Conservation (phyloP, 2,888 invertebrate genomes). For the Biston betularia region DNA sequence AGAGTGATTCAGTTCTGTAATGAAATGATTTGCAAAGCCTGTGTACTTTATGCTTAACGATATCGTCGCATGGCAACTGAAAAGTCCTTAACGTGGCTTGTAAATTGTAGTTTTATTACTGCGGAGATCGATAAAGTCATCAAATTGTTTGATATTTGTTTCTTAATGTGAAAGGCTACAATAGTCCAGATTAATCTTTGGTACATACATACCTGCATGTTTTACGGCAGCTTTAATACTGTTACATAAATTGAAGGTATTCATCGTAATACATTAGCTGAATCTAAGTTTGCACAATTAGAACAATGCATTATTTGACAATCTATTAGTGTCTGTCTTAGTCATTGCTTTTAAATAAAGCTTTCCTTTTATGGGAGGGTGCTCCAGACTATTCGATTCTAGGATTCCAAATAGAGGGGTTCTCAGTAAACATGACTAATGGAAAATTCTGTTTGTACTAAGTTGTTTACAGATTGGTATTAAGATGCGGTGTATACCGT, state of each 20-base stretch:
- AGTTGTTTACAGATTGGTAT: conserved; percentile 15
- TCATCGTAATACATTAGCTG: too few relatives aligned
- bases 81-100: neutral
- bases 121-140: neutral
- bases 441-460: conserved; percentile 4
- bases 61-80: too few relatives aligned
- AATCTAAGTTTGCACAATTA: neutral
- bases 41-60: neutral
- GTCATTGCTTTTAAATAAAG: conserved; percentile 23
- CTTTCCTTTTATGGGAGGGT: conserved; percentile 10
- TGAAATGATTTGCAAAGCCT: neutral
- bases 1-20: neutral
- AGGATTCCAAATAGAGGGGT: conserved; percentile 8
- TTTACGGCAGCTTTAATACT: neutral
- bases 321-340: conserved; percentile 5
- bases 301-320: conserved; percentile 11
- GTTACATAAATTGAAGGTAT: neutral
- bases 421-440: conserved; percentile 23
- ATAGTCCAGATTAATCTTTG: neutral
- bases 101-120: neutral
- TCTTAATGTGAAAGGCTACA: neutral
- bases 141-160: neutral
- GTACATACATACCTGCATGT: neutral
- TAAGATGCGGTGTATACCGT: neutral
- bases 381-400: conserved; percentile 1